phyloP scores from a whole-genome alignment of 1,140 invertebrate genomes.

The Drosophila pandora region DNA sequence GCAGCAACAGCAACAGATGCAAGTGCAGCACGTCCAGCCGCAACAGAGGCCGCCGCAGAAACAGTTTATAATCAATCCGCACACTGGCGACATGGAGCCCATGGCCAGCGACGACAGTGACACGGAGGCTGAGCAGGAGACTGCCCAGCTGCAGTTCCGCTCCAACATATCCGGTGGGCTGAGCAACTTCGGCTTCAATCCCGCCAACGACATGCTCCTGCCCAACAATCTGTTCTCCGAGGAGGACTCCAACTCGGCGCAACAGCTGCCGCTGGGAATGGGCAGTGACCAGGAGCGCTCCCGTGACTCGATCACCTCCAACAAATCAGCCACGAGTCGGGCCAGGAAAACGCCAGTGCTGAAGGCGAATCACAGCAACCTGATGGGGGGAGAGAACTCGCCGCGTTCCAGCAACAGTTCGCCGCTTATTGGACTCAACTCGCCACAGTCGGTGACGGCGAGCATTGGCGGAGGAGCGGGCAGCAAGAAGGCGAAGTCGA shows the following conservation, averaged over 20 bases:
- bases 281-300: conserved; percentile 86
- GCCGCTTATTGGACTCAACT: conserved; percentile 47
- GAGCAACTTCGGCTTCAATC: conserved; percentile 84
- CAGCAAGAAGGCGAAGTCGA: conserved; percentile 70
- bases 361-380: conserved; percentile 50
- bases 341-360: conserved; percentile 50
- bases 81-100: conserved; percentile 93
- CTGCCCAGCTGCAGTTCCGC: conserved; percentile 63
- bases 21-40: conserved; percentile 50
- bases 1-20: conserved; percentile 40
- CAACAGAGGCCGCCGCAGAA: conserved; percentile 84
- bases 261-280: conserved; percentile 53
- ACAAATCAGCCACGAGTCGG: conserved; percentile 75
- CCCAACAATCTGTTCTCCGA: conserved; percentile 87
- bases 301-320: conserved; percentile 73
- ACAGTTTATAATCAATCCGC: conserved; percentile 93
- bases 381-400: conserved; percentile 44
- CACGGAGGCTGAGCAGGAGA: conserved; percentile 79
- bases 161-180: conserved; percentile 35
- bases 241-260: conserved; percentile 84
- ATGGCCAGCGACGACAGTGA: conserved; percentile 88
- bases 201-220: conserved; percentile 81
- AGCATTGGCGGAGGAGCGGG: conserved; percentile 7
- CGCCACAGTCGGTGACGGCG: conserved; percentile 24
- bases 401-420: conserved; percentile 67